Evolutionary conservation across 2,113 vertebrate species (phyloP).

Genomic region (Scomber scombrus): DNA sequence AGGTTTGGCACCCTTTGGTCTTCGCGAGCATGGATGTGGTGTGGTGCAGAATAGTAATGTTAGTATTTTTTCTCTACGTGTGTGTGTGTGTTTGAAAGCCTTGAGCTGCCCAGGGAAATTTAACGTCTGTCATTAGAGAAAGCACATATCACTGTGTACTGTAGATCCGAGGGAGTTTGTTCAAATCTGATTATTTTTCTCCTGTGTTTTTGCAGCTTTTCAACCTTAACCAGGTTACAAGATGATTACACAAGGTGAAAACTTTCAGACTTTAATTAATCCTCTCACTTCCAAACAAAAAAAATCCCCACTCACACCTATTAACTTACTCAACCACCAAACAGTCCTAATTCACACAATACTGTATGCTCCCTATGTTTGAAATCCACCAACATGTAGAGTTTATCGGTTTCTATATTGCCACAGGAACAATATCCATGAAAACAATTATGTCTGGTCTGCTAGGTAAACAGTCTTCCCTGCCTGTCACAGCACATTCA

Average conservation of each 20-base stretch:
- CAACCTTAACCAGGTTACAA: background rate
- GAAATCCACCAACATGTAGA: background rate
- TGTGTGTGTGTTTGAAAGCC: conserved; percentile 17
- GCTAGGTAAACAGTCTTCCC: background rate
- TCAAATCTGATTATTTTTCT: conserved; percentile 15
- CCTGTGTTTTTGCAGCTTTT: conserved; percentile 34
- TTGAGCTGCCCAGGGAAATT: conserved; percentile 14
- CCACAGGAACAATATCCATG: background rate
- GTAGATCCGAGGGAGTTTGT: conserved; percentile 14
- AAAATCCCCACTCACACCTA: background rate
- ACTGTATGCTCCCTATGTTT: background rate
- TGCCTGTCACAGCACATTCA: background rate
- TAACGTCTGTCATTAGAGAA: conserved; percentile 7
- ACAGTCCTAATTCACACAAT: background rate
- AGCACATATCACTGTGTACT: background rate
- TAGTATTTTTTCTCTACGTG: background rate
- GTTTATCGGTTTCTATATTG: background rate
- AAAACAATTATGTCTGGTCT: background rate
- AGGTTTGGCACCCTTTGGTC: conserved; percentile 27
- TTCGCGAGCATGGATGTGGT: conserved; percentile 26
- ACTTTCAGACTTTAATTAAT: conserved; percentile 14
- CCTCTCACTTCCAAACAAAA: conserved; percentile 12
- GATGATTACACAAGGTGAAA: background rate
- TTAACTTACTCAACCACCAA: background rate
- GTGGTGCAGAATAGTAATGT: conserved; percentile 24